Evolutionary conservation across 2,888 invertebrate genomes (phyloP), one percentile per base, ranked within the genome.

Genomic region (Antheraea yamamai): DNA sequence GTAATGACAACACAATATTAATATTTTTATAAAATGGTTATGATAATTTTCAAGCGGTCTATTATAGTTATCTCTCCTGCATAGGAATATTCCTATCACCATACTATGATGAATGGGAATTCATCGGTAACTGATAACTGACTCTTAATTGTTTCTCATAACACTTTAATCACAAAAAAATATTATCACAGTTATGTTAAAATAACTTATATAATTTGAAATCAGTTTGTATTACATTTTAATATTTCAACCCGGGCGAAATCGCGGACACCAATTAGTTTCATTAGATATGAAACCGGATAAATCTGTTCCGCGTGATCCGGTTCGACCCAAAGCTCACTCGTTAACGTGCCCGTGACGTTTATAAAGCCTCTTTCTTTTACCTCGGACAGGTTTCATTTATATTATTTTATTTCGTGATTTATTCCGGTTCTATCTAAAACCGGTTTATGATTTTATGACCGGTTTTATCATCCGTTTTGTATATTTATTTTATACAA

Each of bases 351-450:
- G 64, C 64, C 16, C 64, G 23, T 64, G 64, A 64, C 64, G 26
- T 64, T 64, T 26, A 26, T 64, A 10, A 64, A 64, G 26, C 64
- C 64, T 26, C 64, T 64, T 26, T 64, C 26, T 64, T 23, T 7
- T 64, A 10, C 26, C 64, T 64, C 64, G 64, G 64, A 64, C 64
- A 64, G 64, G 64, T 14, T 64, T 4, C 26, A 26, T 64, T 64
- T 64, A 64, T 64, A 64, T 64, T 14, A 64, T 26, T 64, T 64
- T 64, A 64, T 64, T 61, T 23, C 61, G 61, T 61, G n/a, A 47
- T 47, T 47, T 47, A 23, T 61, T 61, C 61, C 20, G 23, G 26
- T 64, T 64, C 14, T 26, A 26, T 14, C 26, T 64, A 64, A 26
- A 64, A 26, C 23, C 26, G 64, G 26, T 64, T 64, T 64, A 64